phyloP scores from a whole-genome alignment of 2,888 invertebrate genomes.

The Orchestes rusci region DNA sequence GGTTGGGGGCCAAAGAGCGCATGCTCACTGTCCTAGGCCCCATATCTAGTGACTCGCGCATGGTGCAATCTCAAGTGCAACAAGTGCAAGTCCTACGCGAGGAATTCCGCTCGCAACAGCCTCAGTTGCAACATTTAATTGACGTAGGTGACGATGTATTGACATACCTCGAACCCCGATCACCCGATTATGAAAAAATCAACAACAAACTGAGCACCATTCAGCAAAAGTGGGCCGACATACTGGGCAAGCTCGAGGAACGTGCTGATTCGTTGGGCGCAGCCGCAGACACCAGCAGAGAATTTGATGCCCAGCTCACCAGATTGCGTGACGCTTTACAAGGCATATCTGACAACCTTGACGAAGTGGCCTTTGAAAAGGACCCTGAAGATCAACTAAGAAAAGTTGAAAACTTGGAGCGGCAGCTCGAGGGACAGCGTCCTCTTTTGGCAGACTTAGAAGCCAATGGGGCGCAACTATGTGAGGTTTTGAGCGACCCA shows the following conservation, averaged over 20 bases:
- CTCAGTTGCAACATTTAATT: slow-evolving; percentile 78
- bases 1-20: slow-evolving; percentile 89
- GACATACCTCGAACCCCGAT: slow-evolving; percentile 48
- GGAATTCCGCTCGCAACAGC: slow-evolving; percentile 90
- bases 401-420: slow-evolving; percentile 79
- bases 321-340: slow-evolving; percentile 81
- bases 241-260: slow-evolving; percentile 69
- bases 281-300: slow-evolving; percentile 85
- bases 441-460: slow-evolving; percentile 83
- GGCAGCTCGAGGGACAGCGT: slow-evolving; percentile 82
- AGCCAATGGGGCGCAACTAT: slow-evolving; percentile 81
- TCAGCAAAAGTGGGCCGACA: slow-evolving; percentile 72
- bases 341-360: slow-evolving; percentile 79
- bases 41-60: slow-evolving; percentile 90
- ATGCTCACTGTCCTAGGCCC: slow-evolving; percentile 95
- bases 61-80: slow-evolving; percentile 93
- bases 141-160: slow-evolving; percentile 73
- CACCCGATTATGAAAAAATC: slow-evolving; percentile 58
- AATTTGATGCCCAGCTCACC: slow-evolving; percentile 83
- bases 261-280: slow-evolving; percentile 85
- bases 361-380: slow-evolving; percentile 70
- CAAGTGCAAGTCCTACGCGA: slow-evolving; percentile 92
- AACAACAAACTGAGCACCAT: slow-evolving; percentile 66
- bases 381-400: slow-evolving; percentile 82
- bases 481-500: slow-evolving; percentile 82